Evolutionary conservation across 2,797 vertebrate species (phyloP).

Genomic region (Steatocranus sp.): DNA sequence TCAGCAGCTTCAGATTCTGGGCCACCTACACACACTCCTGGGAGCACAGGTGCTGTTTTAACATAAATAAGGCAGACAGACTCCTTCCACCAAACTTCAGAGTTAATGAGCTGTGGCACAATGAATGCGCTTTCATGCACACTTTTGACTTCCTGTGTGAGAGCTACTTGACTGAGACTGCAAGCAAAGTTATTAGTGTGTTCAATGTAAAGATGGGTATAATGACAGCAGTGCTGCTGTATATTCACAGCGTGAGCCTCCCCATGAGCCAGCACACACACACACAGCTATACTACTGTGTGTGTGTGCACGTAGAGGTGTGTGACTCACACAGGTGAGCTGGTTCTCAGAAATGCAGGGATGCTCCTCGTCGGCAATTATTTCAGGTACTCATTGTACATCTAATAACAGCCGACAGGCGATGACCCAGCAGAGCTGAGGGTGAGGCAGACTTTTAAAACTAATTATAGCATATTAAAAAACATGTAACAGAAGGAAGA

Average conservation of each 20-base stretch:
- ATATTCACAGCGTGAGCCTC: neutral
- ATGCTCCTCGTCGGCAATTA: neutral
- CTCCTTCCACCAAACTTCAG: slow-evolving; percentile 15
- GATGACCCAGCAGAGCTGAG: neutral
- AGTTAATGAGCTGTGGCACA: slow-evolving; percentile 50
- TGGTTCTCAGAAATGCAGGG: neutral
- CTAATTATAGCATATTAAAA: neutral
- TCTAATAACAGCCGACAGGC: neutral
- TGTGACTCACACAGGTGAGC: neutral
- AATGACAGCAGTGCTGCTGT: neutral
- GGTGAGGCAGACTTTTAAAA: neutral
- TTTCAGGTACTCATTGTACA: neutral
- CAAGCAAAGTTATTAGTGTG: neutral
- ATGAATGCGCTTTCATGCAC: neutral
- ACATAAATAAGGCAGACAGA: slow-evolving; percentile 11
- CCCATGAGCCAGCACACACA: neutral
- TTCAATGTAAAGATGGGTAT: neutral
- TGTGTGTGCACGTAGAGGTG: neutral
- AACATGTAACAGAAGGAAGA: neutral
- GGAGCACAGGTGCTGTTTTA: slow-evolving; percentile 28
- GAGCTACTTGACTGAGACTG: neutral
- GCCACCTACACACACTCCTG: slow-evolving; percentile 38
- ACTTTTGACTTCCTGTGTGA: slow-evolving; percentile 5
- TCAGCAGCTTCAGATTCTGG: slow-evolving; percentile 6
- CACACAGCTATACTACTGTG: neutral